Evolutionary conservation across 2,113 vertebrate species (phyloP).

Genomic region (Monarcha castaneiventris): DNA sequence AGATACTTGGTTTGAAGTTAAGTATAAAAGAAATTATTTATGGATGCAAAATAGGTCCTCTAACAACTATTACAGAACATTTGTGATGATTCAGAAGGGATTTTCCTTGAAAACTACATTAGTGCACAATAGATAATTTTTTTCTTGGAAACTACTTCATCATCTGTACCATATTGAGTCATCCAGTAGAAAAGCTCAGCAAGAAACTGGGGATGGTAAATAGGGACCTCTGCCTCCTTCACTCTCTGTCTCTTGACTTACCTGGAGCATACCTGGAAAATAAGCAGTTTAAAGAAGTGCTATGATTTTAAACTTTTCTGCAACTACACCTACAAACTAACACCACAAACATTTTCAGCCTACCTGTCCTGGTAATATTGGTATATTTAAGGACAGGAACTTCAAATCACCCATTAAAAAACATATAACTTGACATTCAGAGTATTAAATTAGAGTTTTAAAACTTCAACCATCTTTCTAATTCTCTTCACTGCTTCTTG

Average conservation of each 20-base stretch:
- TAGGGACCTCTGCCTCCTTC: neutral
- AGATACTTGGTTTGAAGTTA: constrained; percentile 35
- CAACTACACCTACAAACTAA: neutral
- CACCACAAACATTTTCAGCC: neutral
- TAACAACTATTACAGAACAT: neutral
- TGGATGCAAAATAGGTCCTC: neutral
- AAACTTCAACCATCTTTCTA: neutral
- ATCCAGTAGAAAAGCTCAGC: neutral
- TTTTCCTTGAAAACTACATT: constrained; percentile 36
- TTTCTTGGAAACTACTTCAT: constrained; percentile 32
- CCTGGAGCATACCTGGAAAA: neutral
- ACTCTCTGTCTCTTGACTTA: neutral
- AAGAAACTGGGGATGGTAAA: neutral
- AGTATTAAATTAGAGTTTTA: neutral
- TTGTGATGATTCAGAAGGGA: neutral
- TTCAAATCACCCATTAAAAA: neutral
- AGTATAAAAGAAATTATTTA: constrained; percentile 7
- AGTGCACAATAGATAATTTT: constrained; percentile 6
- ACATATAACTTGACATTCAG: neutral
- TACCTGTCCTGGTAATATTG: neutral
- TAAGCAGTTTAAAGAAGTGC: neutral
- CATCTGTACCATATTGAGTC: neutral
- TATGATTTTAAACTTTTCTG: neutral
- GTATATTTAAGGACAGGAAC: neutral
- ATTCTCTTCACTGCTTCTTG: neutral